Percentiles rank a stretch among this genome's conserved stretches.
Conservation (phyloP, 1,140 invertebrate species). For the Lepeophtheirus salmonis region DNA sequence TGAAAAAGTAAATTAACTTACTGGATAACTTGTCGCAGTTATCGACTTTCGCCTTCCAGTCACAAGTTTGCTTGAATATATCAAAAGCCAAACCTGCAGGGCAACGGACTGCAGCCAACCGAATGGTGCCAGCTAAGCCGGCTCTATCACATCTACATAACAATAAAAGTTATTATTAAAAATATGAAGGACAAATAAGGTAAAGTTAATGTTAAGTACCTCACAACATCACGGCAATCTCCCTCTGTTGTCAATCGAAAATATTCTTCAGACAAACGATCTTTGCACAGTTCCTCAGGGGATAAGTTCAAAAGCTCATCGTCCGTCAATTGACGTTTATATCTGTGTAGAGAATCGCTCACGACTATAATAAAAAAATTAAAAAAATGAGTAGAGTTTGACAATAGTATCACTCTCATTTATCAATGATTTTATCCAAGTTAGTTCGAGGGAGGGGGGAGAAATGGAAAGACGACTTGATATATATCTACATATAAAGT, state of each 20-base stretch:
- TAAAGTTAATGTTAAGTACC: constrained; percentile 35
- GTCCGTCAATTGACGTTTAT: background rate
- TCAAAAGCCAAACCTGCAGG: constrained; percentile 78
- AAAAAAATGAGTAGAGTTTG: background rate
- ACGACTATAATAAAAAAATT: background rate
- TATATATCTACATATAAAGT: background rate
- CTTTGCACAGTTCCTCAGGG: constrained; percentile 62
- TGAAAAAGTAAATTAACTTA: constrained; percentile 40
- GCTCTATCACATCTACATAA: constrained; percentile 60
- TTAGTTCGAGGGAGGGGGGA: background rate
- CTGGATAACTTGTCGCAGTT: constrained; percentile 79
- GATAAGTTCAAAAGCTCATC: constrained; percentile 29
- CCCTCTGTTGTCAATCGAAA: constrained; percentile 61
- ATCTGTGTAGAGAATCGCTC: background rate
- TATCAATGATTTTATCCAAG: background rate
- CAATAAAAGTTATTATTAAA: background rate
- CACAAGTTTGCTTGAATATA: constrained; percentile 79
- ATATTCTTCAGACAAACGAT: constrained; percentile 66
- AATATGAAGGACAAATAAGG: background rate
- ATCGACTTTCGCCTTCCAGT: constrained; percentile 87
- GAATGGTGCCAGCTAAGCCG: constrained; percentile 56
- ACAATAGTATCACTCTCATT: background rate
- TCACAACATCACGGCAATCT: constrained; percentile 76
- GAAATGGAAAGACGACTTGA: too few species aligned
- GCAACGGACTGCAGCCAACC: constrained; percentile 65